Percentiles rank a stretch among this genome's conserved stretches.
These are phyloP conservation scores for Philereme transversata DNA, from an alignment of 2,888 invertebrate genomes.

Conservation along the genomic window DNA sequence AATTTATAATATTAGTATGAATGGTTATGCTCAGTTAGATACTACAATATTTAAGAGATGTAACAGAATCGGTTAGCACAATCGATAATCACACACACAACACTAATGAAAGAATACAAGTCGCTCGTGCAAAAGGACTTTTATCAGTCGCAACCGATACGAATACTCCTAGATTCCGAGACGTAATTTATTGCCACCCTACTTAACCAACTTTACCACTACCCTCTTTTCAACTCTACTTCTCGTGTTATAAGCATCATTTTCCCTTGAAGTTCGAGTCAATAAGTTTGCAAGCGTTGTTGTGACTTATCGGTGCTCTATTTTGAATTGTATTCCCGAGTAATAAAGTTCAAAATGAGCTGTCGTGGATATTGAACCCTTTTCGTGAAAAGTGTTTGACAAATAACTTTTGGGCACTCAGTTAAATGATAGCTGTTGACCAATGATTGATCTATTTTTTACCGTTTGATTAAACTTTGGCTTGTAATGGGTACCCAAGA, in stretches of 20 bases:
- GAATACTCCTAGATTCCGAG: slow-evolving; percentile 69
- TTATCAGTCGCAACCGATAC: slow-evolving; percentile 77
- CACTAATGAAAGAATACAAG: slow-evolving; percentile 63
- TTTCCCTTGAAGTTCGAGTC: slow-evolving; percentile 22
- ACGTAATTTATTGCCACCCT: slow-evolving; percentile 76
- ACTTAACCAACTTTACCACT: slow-evolving; percentile 34
- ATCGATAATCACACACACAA: slow-evolving; percentile 45
- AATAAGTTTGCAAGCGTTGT: slow-evolving; percentile 9
- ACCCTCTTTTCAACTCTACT: slow-evolving; percentile 24
- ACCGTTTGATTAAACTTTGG: slow-evolving; percentile 37
- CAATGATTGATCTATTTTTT: slow-evolving; percentile 48
- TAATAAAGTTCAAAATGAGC: slow-evolving; percentile 27
- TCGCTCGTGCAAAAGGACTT: slow-evolving; percentile 71
- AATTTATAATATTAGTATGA: too few relatives aligned
- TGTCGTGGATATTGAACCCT: slow-evolving; percentile 35
- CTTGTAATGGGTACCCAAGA: slow-evolving; percentile 16
- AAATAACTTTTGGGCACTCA: slow-evolving; percentile 48
- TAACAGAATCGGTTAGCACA: background rate
- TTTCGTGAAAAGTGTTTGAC: slow-evolving; percentile 49
- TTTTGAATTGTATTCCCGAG: slow-evolving; percentile 29
- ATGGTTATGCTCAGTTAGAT: too few relatives aligned
- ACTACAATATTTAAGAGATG: too few relatives aligned
- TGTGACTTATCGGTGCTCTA: slow-evolving; percentile 23
- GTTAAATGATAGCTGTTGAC: slow-evolving; percentile 46
- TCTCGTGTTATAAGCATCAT: slow-evolving; percentile 8